phyloP scores from a whole-genome alignment of 2,888 invertebrate species.

The Eueremaeus valkanovi region DNA sequence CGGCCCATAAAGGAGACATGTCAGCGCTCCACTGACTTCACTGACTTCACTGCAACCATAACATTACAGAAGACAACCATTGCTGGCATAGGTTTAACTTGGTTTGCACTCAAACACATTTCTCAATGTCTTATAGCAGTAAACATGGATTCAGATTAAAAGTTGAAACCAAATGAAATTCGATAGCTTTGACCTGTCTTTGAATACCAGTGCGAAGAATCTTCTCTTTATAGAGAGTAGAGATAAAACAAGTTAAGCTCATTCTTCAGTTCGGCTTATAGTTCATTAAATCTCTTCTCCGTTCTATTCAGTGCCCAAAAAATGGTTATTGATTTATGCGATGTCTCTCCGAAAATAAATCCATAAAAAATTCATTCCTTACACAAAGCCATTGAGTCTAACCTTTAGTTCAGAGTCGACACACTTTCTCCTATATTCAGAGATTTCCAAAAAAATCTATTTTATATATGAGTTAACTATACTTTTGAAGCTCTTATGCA shows the following conservation, averaged over 20 bases:
- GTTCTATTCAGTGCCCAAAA: background rate
- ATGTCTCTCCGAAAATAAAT: conserved; percentile 6
- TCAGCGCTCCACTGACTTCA: conserved; percentile 13
- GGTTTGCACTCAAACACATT: conserved; percentile 29
- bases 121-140: conserved; percentile 32
- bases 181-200: conserved; percentile 14
- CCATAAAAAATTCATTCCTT: conserved; percentile 27
- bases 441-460: conserved; percentile 21
- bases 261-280: conserved; percentile 2
- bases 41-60: too few relatives aligned
- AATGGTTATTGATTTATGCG: conserved; percentile 10
- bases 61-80: background rate
- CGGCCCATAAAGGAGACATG: conserved; percentile 35
- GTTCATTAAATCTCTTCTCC: conserved; percentile 9
- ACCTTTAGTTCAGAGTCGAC: background rate
- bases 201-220: background rate
- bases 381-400: conserved; percentile 17
- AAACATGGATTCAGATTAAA: conserved; percentile 28
- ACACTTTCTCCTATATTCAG: background rate
- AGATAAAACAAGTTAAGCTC: background rate
- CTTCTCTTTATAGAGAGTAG: background rate
- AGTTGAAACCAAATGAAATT: conserved; percentile 27
- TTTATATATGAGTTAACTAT: conserved; percentile 9
- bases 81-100: background rate
- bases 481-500: background rate